Evolutionary conservation across 2,888 invertebrate genomes (phyloP).

Genomic region (Prosopocoilus inquinatus): DNA sequence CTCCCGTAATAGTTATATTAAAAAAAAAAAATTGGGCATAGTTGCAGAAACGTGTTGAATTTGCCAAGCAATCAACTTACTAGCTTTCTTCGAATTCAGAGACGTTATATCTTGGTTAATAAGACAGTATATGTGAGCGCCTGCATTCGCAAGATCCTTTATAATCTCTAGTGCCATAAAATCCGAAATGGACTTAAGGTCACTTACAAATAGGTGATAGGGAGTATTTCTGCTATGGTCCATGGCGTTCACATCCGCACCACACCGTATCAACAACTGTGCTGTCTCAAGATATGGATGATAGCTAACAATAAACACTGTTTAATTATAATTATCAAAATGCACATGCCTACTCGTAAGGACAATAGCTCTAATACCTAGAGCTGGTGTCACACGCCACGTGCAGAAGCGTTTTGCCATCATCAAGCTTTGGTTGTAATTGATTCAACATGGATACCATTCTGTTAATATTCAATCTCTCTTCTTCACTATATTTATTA

Average conservation of each 20-base stretch:
- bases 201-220: constrained; percentile 59
- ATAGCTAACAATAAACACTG: constrained; percentile 59
- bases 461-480: constrained; percentile 58
- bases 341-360: constrained; percentile 70
- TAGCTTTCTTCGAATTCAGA: constrained; percentile 58
- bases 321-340: too few relatives aligned
- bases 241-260: constrained; percentile 74
- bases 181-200: constrained; percentile 50
- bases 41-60: too few relatives aligned
- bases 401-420: constrained; percentile 81
- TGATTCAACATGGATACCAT: constrained; percentile 62
- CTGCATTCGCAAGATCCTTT: constrained; percentile 59
- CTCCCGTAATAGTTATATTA: background rate
- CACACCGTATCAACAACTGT: constrained; percentile 73
- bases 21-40: too few relatives aligned
- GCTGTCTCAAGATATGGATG: constrained; percentile 85
- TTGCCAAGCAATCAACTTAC: constrained; percentile 9
- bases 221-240: constrained; percentile 77
- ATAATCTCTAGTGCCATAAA: constrained; percentile 61
- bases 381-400: constrained; percentile 85
- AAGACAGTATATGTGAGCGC: constrained; percentile 81
- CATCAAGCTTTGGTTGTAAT: constrained; percentile 64
- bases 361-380: too few relatives aligned
- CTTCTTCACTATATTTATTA: constrained; percentile 53
- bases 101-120: constrained; percentile 78